Conservation (phyloP, 1,140 invertebrate species). For the Caenorhabditis latens region DNA sequence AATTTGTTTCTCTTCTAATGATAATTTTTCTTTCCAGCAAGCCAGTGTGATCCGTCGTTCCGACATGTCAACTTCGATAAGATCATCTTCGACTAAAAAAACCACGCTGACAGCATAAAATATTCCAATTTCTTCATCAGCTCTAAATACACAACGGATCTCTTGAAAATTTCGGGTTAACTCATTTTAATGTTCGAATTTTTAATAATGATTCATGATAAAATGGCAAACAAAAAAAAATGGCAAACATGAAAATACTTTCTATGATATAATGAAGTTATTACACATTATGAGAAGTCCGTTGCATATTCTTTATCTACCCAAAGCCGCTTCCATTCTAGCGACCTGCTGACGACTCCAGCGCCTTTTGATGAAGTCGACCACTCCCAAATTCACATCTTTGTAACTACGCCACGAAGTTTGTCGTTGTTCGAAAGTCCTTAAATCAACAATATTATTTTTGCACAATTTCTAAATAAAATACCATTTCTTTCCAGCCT, state of each 20-base stretch:
- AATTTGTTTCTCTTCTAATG: neutral
- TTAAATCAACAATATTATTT: neutral
- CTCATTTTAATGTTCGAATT: neutral
- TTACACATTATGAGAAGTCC: too few species aligned
- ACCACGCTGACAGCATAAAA: neutral
- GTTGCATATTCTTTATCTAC: neutral
- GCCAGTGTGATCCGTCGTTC: slow-evolving; percentile 7
- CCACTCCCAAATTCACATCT: neutral
- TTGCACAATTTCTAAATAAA: too few species aligned
- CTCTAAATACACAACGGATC: neutral
- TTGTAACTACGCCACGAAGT: slow-evolving; percentile 13
- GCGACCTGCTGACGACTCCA: neutral
- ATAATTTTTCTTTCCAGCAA: neutral
- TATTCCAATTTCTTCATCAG: neutral
- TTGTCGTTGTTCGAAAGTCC: slow-evolving; percentile 33
- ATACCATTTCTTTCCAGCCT: slow-evolving; percentile 19
- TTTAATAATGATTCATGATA: too few species aligned
- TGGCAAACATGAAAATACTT: too few species aligned
- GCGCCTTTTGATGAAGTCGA: neutral
- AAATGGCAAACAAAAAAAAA: too few species aligned
- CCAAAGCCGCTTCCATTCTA: neutral
- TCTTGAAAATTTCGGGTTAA: neutral
- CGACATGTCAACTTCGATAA: neutral
- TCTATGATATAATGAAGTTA: too few species aligned
- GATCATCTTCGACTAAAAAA: slow-evolving; percentile 4